Percentiles rank a stretch among this genome's conserved stretches.
These are phyloP conservation scores for Anhinga rufa DNA, from an alignment of 2,113 vertebrate genomes.

Conservation along the genomic window DNA sequence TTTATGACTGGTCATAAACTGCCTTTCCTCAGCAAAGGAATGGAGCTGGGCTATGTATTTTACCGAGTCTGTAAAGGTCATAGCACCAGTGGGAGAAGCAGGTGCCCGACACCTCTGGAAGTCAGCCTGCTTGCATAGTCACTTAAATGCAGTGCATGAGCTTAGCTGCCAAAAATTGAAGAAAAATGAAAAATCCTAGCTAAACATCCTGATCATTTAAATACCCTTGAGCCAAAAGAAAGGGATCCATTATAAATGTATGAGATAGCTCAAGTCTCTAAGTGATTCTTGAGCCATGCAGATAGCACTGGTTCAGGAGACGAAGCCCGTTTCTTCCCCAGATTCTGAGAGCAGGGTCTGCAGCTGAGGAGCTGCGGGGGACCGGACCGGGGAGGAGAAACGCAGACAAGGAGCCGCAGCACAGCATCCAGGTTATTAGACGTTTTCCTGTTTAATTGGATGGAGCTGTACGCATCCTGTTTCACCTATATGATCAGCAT, in stretches of 20 bases:
- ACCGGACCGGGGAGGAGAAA: neutral
- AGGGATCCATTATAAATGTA: neutral
- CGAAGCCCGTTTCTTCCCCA: neutral
- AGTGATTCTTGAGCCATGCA: neutral
- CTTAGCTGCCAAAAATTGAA: neutral
- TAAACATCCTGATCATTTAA: neutral
- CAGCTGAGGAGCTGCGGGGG: neutral
- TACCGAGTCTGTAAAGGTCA: neutral
- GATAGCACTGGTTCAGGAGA: neutral
- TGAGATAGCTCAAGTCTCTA: neutral
- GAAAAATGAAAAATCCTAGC: neutral
- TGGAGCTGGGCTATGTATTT: neutral
- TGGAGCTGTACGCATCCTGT: neutral
- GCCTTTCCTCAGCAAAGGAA: neutral
- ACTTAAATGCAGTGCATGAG: neutral
- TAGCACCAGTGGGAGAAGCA: neutral
- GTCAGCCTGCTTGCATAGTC: neutral
- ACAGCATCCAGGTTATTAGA: neutral
- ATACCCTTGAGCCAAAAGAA: neutral
- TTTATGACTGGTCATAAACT: neutral
- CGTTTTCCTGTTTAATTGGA: neutral
- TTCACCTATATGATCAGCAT: neutral
- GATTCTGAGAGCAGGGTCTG: neutral
- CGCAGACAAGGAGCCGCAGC: neutral
- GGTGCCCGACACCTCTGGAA: neutral